Conservation (phyloP, 2,113 vertebrate species). For the Mesitornis unicolor region DNA sequence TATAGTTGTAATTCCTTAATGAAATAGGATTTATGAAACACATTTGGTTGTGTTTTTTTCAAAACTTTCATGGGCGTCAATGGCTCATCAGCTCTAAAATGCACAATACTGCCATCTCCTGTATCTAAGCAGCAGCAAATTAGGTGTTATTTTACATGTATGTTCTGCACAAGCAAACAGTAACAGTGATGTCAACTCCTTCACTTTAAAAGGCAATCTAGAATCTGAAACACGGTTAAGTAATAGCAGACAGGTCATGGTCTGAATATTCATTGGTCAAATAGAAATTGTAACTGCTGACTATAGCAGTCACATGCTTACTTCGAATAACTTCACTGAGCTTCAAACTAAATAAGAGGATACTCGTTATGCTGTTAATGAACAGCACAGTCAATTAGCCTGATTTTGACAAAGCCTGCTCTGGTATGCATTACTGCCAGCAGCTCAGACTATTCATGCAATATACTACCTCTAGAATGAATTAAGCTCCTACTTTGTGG, state of each 20-base stretch:
- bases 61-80: neutral
- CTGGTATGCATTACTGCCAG: neutral
- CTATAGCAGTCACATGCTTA: neutral
- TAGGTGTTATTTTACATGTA: neutral
- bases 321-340: neutral
- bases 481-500: neutral
- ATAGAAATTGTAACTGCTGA: neutral
- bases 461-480: neutral
- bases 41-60: neutral
- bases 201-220: neutral
- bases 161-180: neutral
- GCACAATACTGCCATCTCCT: constrained; percentile 60
- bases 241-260: neutral
- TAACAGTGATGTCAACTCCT: neutral
- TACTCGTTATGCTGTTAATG: neutral
- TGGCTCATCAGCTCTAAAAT: neutral
- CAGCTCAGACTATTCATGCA: neutral
- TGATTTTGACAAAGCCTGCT: neutral
- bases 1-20: neutral
- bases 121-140: neutral
- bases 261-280: neutral
- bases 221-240: neutral
- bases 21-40: neutral
- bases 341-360: neutral
- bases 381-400: neutral